These are phyloP conservation scores for Azorinus chamasolen DNA, from an alignment of 2,888 invertebrate species.

Conservation along the genomic window DNA sequence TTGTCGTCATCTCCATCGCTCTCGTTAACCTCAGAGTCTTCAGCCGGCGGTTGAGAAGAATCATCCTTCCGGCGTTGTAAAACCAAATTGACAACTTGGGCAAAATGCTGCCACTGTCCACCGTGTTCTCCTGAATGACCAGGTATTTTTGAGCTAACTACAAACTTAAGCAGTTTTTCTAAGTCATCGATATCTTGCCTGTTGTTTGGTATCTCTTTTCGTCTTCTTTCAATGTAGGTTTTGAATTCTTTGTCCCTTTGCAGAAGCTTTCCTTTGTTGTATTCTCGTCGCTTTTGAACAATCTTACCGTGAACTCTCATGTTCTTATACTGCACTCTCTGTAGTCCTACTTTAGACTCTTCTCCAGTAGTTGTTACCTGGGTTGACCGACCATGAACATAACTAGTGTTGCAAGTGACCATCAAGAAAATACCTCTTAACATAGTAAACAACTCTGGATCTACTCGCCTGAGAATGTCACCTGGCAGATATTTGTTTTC, in stretches of 20 bases:
- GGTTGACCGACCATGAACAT: constrained; percentile 23
- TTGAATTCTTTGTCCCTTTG: constrained; percentile 3
- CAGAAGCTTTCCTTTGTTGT: background rate
- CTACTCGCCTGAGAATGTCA: constrained; percentile 25
- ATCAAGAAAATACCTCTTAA: constrained; percentile 37
- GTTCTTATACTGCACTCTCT: constrained; percentile 37
- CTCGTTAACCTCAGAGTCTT: too few species aligned
- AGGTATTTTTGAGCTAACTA: constrained; percentile 8
- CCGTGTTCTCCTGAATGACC: constrained; percentile 5
- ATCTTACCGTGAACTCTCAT: too few species aligned
- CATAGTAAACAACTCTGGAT: constrained; percentile 48
- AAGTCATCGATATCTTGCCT: constrained; percentile 16
- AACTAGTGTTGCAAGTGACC: constrained; percentile 23
- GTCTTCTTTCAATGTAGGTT: background rate
- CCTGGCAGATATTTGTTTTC: constrained; percentile 33
- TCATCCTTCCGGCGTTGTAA: background rate
- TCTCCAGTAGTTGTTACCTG: constrained; percentile 25
- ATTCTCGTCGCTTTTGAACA: constrained; percentile 14
- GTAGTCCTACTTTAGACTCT: constrained; percentile 45
- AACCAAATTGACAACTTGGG: constrained; percentile 16
- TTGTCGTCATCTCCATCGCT: too few species aligned
- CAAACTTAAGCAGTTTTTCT: constrained; percentile 16
- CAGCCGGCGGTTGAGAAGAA: too few species aligned
- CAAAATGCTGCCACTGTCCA: constrained; percentile 28
- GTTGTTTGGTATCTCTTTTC: background rate